Conservation (phyloP, 2,797 vertebrate species). For the Cetoscarus ocellatus region DNA sequence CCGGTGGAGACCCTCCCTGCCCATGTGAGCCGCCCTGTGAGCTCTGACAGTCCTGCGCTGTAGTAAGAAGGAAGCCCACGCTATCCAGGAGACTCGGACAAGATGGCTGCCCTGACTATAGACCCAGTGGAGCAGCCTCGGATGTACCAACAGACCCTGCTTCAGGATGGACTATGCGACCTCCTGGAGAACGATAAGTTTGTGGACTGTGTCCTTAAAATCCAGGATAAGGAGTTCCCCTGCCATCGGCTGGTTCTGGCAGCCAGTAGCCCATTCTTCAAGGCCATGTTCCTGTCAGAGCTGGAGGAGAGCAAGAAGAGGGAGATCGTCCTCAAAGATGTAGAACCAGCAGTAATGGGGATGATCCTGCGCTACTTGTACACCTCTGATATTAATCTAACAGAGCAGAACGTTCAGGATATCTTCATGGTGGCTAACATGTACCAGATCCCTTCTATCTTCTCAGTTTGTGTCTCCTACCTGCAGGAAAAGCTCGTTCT, state of each 20-base stretch:
- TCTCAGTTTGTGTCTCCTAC: slow-evolving; percentile 96
- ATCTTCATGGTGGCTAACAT: slow-evolving; percentile 96
- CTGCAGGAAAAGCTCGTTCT: slow-evolving; percentile 94
- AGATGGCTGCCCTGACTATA: slow-evolving; percentile 90
- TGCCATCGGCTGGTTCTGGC: slow-evolving; percentile 96
- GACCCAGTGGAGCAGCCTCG: slow-evolving; percentile 92
- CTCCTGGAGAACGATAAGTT: slow-evolving; percentile 95
- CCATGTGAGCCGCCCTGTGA: slow-evolving; percentile 53
- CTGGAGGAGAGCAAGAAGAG: slow-evolving; percentile 90
- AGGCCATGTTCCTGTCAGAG: slow-evolving; percentile 94
- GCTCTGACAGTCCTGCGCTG: slow-evolving; percentile 61
- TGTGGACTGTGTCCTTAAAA: slow-evolving; percentile 94
- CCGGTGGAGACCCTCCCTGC: slow-evolving; percentile 38
- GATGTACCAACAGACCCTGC: slow-evolving; percentile 96
- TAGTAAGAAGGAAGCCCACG: slow-evolving; percentile 51
- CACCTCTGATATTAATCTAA: slow-evolving; percentile 94
- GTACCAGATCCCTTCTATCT: slow-evolving; percentile 99
- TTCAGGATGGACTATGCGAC: slow-evolving; percentile 96
- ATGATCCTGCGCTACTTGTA: slow-evolving; percentile 96
- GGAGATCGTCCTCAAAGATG: slow-evolving; percentile 92
- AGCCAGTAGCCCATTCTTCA: slow-evolving; percentile 96
- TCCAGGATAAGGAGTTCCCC: slow-evolving; percentile 92
- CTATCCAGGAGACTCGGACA: slow-evolving; percentile 45
- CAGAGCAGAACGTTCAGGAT: slow-evolving; percentile 95
- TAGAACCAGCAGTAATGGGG: slow-evolving; percentile 90